These are phyloP conservation scores for Cepaea hortensis DNA, from an alignment of 2,888 invertebrate genomes.

Conservation along the genomic window DNA sequence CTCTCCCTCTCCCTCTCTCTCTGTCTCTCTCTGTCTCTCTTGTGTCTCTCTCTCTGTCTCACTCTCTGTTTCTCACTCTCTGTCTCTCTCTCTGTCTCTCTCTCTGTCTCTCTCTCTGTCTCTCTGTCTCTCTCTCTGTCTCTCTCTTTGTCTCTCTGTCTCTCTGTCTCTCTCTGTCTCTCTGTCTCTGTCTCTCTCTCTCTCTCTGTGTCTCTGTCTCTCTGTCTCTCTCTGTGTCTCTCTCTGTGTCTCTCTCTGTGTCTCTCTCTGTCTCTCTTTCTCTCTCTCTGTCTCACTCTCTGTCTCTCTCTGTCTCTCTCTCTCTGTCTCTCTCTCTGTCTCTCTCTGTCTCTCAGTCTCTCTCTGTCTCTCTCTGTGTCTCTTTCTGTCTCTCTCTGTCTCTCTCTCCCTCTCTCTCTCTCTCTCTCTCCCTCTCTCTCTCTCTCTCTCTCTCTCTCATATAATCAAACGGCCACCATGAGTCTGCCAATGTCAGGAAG, in stretches of 20 bases:
- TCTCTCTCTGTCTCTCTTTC: too few relatives aligned
- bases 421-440: slow-evolving; percentile 4
- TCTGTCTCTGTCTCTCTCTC: background rate
- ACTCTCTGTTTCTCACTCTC: too few relatives aligned
- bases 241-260: too few relatives aligned
- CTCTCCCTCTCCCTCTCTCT: slow-evolving; percentile 45
- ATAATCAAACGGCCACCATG: too few relatives aligned
- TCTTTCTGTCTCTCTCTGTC: background rate
- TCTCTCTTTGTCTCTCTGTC: background rate
- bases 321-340: slow-evolving; percentile 36
- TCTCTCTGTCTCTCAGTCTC: slow-evolving; percentile 36
- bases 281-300: too few relatives aligned
- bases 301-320: background rate
- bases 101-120: too few relatives aligned
- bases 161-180: slow-evolving; percentile 7
- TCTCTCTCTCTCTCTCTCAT: slow-evolving; percentile 28
- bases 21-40: slow-evolving; percentile 23
- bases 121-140: too few relatives aligned
- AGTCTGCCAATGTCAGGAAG: too few relatives aligned
- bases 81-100: too few relatives aligned
- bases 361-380: background rate
- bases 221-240: background rate
- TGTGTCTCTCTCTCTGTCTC: too few relatives aligned
- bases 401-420: slow-evolving; percentile 21
- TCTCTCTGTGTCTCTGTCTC: background rate